Percentiles rank a stretch among this genome's conserved stretches.
phyloP scores from a whole-genome alignment of 2,113 vertebrate species.

The Zonotrichia leucophrys region DNA sequence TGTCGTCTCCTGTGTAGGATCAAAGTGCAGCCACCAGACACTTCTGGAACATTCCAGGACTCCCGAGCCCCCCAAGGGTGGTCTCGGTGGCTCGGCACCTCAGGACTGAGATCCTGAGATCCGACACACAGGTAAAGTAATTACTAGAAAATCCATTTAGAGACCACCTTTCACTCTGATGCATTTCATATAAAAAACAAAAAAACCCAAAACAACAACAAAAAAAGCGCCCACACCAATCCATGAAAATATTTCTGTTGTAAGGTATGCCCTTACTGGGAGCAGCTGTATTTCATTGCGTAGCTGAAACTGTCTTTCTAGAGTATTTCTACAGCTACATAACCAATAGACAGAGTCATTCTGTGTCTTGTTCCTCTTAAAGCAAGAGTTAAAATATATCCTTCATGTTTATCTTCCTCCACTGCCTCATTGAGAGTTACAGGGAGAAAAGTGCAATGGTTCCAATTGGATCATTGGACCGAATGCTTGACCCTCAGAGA shows the following conservation, averaged over 20 bases:
- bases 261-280: background rate
- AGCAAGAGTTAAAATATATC: background rate
- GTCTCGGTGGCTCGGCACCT: too few species aligned
- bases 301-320: background rate
- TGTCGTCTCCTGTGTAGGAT: too few species aligned
- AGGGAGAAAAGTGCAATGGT: rapidly evolving
- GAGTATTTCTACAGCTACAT: background rate
- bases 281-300: background rate
- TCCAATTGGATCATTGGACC: background rate
- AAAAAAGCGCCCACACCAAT: too few species aligned
- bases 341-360: background rate
- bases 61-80: too few species aligned
- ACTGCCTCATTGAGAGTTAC: background rate
- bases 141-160: background rate
- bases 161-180: background rate
- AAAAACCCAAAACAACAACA: too few species aligned
- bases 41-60: too few species aligned
- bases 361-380: background rate
- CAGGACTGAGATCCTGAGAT: too few species aligned
- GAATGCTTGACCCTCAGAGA: background rate
- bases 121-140: background rate
- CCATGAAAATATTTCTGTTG: background rate
- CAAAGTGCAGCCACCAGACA: too few species aligned
- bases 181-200: background rate
- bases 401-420: background rate